Percentiles rank a stretch among this genome's conserved stretches.
phyloP scores from a whole-genome alignment of 64 coral and sea anemone species.

The Actinia tenebrosa region DNA sequence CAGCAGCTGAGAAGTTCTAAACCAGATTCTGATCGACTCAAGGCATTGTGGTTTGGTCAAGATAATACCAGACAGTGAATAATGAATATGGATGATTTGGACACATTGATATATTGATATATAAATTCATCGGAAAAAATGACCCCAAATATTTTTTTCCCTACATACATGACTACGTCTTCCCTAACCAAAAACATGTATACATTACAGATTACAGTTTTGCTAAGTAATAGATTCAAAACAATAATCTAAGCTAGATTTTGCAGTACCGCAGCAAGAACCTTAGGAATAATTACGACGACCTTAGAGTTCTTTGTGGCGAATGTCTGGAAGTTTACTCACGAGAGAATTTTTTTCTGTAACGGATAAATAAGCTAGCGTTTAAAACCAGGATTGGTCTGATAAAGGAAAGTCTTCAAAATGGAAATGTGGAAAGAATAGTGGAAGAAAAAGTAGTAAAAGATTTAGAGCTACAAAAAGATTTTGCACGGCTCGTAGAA shows the following conservation, averaged over 20 bases:
- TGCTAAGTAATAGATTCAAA: neutral
- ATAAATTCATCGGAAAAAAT: slow-evolving; percentile 9
- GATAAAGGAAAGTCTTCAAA: neutral
- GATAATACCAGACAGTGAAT: slow-evolving; percentile 11
- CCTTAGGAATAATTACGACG: slow-evolving; percentile 14
- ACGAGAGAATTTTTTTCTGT: neutral
- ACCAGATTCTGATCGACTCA: neutral
- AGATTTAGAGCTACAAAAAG: neutral
- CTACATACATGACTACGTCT: neutral
- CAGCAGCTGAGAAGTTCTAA: slow-evolving; percentile 11
- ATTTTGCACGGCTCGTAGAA: neutral
- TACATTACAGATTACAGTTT: slow-evolving; percentile 1
- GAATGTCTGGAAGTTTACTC: slow-evolving; percentile 9
- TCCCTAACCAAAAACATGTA: neutral
- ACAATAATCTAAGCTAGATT: slow-evolving; percentile 2
- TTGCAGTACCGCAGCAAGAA: slow-evolving; percentile 6
- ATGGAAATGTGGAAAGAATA: neutral
- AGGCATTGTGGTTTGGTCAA: slow-evolving; percentile 24
- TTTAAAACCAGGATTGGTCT: neutral
- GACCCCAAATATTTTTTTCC: neutral
- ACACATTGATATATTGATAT: slow-evolving; percentile 19
- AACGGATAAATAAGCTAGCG: neutral
- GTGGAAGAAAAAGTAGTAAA: neutral
- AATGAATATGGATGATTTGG: slow-evolving; percentile 27
- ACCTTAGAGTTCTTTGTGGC: slow-evolving; percentile 8